A percentile compares a stretch with the other conserved stretches of the same genome.
phyloP scores from a whole-genome alignment of 2,888 invertebrate species.

The Cantharis nigra region DNA sequence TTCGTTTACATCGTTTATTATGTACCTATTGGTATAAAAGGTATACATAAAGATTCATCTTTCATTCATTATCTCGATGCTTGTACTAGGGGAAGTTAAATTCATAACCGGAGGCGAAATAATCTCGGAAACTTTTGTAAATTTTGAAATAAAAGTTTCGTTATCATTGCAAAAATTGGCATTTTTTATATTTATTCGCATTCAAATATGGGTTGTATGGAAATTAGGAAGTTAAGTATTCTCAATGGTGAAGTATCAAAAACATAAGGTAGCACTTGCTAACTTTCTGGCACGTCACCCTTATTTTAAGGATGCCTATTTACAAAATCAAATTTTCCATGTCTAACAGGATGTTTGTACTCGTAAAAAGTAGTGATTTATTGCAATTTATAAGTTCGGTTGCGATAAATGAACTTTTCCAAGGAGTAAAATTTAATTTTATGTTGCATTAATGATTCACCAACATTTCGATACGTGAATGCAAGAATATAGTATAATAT shows the following conservation, averaged over 20 bases:
- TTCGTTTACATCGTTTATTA: background rate
- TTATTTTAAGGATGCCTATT: background rate
- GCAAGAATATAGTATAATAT: background rate
- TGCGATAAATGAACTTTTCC: background rate
- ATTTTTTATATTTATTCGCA: background rate
- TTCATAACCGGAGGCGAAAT: conserved; percentile 22
- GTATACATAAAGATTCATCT: conserved; percentile 15
- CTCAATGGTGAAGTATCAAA: background rate
- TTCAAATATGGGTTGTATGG: background rate
- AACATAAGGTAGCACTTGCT: background rate
- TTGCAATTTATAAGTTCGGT: background rate
- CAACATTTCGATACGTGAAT: background rate
- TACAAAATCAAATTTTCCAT: background rate
- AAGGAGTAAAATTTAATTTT: background rate
- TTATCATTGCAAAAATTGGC: background rate
- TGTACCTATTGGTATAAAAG: conserved; percentile 17
- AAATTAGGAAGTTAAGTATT: background rate
- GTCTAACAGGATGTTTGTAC: background rate
- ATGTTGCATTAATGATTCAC: background rate
- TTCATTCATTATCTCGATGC: conserved; percentile 18
- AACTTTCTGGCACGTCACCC: background rate
- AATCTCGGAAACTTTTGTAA: conserved; percentile 15
- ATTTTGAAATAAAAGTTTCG: conserved; percentile 9
- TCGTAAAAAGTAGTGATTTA: background rate
- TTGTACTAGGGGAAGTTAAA: conserved; percentile 20